Base-by-base conservation (phyloP, 2,113 vertebrate species). In the Opisthocomus hoazin region DNA sequence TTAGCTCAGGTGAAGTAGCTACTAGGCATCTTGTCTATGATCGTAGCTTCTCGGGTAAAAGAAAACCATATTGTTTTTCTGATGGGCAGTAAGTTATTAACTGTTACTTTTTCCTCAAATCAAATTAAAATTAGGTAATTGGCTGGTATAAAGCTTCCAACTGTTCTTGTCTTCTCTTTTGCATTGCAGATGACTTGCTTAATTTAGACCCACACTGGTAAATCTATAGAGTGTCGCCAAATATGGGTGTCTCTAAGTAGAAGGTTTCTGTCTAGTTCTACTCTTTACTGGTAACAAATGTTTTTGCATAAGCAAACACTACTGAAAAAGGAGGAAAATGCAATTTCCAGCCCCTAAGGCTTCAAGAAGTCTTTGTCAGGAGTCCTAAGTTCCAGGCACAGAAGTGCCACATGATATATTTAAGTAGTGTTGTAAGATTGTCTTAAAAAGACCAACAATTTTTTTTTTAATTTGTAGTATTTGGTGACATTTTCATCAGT, bases 151-250 rank as follows among this genome's bases (percentile, higher is more conserved):
- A 93, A 92, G 88, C 84, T 96, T 30, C 71, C 89, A 84, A 48
- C 54, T 90, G 64, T 79, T 90, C 76, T 91, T 95, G 92, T 84
- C 60, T 88, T 71, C 84, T 96, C 41, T 70, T 46, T 70, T 96
- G 74, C 46, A 77, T 41, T 95, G 61, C 64, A 89, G 89, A 74
- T 78, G 37, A 85, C 53, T 85, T 69, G 43, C 94, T 94, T 83
- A 71, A 83, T 90, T 96, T 85, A 82, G 51, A 63, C 13, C 30
- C 22, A 27, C 7, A 12, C 1, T 50, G 48, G 43, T 56, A 22
- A 27, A n/a, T 80, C 15, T 63, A 0, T 54, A 57, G 57, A 51
- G 7, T 51, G 20, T 81, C 13, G 51, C 29, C 32, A 82, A 61
- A 27, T 54, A 29, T 2, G 5, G 10, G 11, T 75, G 20, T 91